These are phyloP conservation scores for Sinella curviseta DNA, from an alignment of 1,140 invertebrate species.

Conservation along the genomic window DNA sequence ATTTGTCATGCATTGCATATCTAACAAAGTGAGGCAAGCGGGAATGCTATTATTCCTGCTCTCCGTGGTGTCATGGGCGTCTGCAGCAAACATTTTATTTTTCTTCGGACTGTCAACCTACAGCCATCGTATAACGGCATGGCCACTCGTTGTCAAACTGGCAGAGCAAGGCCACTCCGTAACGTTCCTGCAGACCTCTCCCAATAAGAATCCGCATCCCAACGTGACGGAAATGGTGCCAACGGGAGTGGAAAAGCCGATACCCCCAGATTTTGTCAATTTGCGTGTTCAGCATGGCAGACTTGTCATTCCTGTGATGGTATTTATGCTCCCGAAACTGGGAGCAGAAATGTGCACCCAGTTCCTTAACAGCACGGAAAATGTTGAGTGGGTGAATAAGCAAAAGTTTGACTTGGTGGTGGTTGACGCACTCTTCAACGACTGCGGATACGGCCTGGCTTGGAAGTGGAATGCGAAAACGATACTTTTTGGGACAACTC, in stretches of 20 bases:
- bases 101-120: slow-evolving; percentile 36
- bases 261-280: neutral
- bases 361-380: slow-evolving; percentile 21
- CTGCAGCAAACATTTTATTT: slow-evolving; percentile 35
- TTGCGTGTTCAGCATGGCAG: neutral
- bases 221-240: slow-evolving; percentile 35
- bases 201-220: slow-evolving; percentile 27
- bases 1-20: no score
- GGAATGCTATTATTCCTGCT: neutral
- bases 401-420: slow-evolving; percentile 52
- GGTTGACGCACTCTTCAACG: slow-evolving; percentile 51
- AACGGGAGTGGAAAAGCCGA: neutral
- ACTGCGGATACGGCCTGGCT: slow-evolving; percentile 41
- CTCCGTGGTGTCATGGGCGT: neutral
- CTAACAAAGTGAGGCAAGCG: no score
- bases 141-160: slow-evolving; percentile 17
- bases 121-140: slow-evolving; percentile 27
- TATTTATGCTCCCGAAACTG: neutral
- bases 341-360: neutral
- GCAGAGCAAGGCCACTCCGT: slow-evolving; percentile 39
- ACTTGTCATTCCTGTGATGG: neutral
- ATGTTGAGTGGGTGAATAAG: slow-evolving; percentile 7
- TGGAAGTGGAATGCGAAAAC: slow-evolving; percentile 28
- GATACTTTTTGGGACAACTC: slow-evolving; percentile 29
- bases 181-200: slow-evolving; percentile 36